phyloP scores from a whole-genome alignment of 2,797 vertebrate species.

The Girardinus metallicus region DNA sequence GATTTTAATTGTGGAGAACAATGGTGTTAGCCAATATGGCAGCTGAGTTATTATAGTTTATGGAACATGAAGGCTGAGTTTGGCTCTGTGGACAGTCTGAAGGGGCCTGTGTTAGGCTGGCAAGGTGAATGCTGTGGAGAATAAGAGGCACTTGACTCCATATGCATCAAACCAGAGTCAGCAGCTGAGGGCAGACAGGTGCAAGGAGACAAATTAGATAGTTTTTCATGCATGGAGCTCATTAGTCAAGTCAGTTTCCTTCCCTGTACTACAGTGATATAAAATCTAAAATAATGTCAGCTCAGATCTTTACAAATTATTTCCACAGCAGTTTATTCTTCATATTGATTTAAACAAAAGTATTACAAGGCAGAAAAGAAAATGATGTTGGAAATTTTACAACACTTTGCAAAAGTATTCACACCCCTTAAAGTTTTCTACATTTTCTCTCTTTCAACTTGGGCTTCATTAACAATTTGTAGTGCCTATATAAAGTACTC shows the following conservation, averaged over 20 bases:
- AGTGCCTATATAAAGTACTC: not conserved
- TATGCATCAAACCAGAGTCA: conserved; percentile 55
- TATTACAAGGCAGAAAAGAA: not conserved
- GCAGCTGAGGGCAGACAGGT: conserved; percentile 52
- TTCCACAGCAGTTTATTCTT: conserved; percentile 5
- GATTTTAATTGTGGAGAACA: conserved; percentile 39
- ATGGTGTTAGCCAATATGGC: conserved; percentile 29
- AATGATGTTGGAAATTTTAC: not conserved
- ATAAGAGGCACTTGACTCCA: conserved; percentile 56
- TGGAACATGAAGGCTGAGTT: conserved; percentile 40
- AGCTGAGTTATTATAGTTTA: conserved; percentile 29
- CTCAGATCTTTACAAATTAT: conserved; percentile 28
- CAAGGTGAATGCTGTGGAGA: conserved; percentile 61
- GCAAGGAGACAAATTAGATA: conserved; percentile 54
- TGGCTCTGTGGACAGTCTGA: conserved; percentile 21
- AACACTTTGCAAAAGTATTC: not conserved
- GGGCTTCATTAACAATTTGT: not conserved
- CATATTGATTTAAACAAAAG: conserved; percentile 14
- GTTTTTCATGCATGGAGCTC: conserved; percentile 49
- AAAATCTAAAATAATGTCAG: conserved; percentile 48
- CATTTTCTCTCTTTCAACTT: not conserved
- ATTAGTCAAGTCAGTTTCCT: conserved; percentile 49
- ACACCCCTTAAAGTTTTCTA: not conserved
- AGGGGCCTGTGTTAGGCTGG: conserved; percentile 42
- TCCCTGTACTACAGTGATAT: conserved; percentile 33